A percentile compares a stretch with the other conserved stretches of the same genome.
These are phyloP conservation scores for Callipepla californica DNA, from an alignment of 2,113 vertebrate species.

Conservation along the genomic window DNA sequence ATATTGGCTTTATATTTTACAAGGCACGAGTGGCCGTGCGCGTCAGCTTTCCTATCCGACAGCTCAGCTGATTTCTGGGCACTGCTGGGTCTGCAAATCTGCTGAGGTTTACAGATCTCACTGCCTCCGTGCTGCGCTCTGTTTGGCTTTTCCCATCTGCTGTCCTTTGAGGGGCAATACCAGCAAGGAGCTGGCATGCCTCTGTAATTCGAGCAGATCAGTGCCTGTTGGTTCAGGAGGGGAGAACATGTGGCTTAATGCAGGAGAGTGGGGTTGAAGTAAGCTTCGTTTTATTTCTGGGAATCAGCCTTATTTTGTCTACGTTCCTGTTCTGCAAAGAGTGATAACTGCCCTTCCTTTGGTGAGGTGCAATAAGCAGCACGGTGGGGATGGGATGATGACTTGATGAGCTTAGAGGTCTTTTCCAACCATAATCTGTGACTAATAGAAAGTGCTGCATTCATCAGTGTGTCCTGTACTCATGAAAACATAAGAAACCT, in stretches of 20 bases:
- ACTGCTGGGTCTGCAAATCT: not conserved
- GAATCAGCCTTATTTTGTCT: not conserved
- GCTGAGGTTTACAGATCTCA: not conserved
- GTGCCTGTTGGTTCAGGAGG: not conserved
- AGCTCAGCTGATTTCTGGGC: fast-evolving
- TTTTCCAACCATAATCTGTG: no score
- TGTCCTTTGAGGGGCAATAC: not conserved
- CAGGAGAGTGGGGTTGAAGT: not conserved
- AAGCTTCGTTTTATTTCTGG: not conserved
- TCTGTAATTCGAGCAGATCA: no score
- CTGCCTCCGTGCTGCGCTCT: not conserved
- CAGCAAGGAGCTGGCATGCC: not conserved
- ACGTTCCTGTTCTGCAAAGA: not conserved
- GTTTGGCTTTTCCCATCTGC: not conserved
- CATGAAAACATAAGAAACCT: not conserved
- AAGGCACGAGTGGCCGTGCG: fast-evolving
- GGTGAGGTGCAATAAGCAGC: not conserved
- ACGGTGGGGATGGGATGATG: no score
- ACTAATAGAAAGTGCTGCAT: not conserved
- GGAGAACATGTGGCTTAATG: not conserved
- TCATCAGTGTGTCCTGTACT: not conserved
- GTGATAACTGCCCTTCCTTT: fast-evolving
- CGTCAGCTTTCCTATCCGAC: fast-evolving
- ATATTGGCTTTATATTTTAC: not conserved
- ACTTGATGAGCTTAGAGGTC: no score